Evolutionary conservation across 2,113 vertebrate genomes (phyloP), one percentile per base, ranked within the genome.

Genomic region (Theropithecus gelada): DNA sequence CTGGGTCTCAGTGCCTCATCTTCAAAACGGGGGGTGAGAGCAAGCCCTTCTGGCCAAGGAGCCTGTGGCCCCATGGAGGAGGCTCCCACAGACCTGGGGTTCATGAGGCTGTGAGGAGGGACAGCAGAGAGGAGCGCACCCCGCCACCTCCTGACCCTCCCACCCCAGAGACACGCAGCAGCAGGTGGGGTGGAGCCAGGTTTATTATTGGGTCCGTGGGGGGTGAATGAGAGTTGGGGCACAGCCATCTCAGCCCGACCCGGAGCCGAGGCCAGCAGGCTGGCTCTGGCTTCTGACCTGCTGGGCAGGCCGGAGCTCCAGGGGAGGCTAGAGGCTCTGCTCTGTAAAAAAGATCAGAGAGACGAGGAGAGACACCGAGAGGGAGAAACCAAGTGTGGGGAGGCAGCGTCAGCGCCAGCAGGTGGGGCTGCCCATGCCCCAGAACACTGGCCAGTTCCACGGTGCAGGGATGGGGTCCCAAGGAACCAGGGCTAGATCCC

Each of bases 271-370:
- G 90, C 79, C 92, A 66, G 78, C 7, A 52, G 55, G 64, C 22
- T 43, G 83, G 55, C 97, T 79, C 95, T 97, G 94, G 97, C 95
- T 92, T 96, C 98, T 94, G 96, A 97, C 98, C 97, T 40, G 0
- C 6, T 27, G 35, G 88, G 89, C 70, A 57, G 82, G 76, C 72
- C 0, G 40, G 80, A 64, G 81, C 84, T 12, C 0, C n/a, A 70
- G 89, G 55, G n/a, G 83, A n/a, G 48, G 52, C 73, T 88, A 97
- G 79, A 78, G 97, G 55, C 50, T 81, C 59, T 86, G 73, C 81
- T 95, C 98, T 98, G 91, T 90, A 96, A 98, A 81, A 97, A 48
- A 97, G 78, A 86, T 64, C 23, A 38, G 64, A 79, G 80, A 73
- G 22, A 48, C n/a, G 14, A 20, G 50, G 55, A 52, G 57, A 90